Evolutionary conservation across 1,140 invertebrate species (phyloP), one percentile per base, ranked within the genome.

Genomic region (Macrobrachium rosenbergii): DNA sequence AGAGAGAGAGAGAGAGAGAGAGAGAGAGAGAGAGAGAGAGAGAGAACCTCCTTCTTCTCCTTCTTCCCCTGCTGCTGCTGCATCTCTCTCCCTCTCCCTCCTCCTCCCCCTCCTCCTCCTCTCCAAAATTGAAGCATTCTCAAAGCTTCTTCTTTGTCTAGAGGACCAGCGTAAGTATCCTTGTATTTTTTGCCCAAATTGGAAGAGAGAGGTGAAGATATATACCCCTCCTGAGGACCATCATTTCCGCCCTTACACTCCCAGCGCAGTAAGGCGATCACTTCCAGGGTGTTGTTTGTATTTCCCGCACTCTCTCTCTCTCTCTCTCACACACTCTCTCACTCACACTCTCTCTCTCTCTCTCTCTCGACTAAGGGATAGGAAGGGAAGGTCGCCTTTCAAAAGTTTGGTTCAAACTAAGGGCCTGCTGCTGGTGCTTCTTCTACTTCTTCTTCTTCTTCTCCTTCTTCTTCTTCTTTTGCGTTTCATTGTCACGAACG

Each of bases 141-240:
- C 76, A 75, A 79, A 85, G 76, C 83, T 78, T 85, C 83, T 85
- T 85, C 83, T 85, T 85, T 85, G 83, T 85, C 83, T 85, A 78
- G 83, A 85, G 83, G 75, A 79, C 60, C 83, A 67, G 52, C 75
- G 76, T 85, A 79, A 85, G 83, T 79, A 85, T 85, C 23, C 83
- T 85, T 85, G 83, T 85, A 85, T 85, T 85, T 85, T 85, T 85
- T 85, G 83, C 83, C 76, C 83, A 85, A 85, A 85, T 85, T 85
- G 83, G 83, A 79, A 79, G 83, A 78, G 83, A 85, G 80, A 37
- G 63, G 62, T 37, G 76, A 60, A 77, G 75, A 52, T n/a, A 78
- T 59, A 85, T 67, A 69, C 62, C 60, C n/a, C 28, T 63, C 62
- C 21, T 72, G 43, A 79, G 78, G 63, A 73, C 78, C 62, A 75